Conservation (phyloP, 1,140 invertebrate species). For the Bicyclus anynana region DNA sequence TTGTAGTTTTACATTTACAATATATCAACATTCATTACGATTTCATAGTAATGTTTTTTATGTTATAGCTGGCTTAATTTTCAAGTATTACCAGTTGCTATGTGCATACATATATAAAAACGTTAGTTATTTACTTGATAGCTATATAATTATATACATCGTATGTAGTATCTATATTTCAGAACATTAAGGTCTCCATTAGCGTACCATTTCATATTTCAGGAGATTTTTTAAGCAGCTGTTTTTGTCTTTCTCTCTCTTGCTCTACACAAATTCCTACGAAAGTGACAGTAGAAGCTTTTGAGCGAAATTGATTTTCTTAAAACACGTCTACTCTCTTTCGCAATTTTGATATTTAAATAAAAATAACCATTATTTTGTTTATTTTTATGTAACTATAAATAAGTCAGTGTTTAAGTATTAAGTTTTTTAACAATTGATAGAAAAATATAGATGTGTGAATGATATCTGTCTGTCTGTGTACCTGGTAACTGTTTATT, state of each 20-base stretch:
- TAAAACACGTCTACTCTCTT: slow-evolving; percentile 1
- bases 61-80: background rate
- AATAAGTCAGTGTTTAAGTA: too few relatives aligned
- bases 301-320: slow-evolving; percentile 27
- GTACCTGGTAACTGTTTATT: too few relatives aligned
- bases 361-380: background rate
- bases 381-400: too few relatives aligned
- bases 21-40: background rate
- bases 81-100: background rate
- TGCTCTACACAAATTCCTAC: slow-evolving; percentile 22
- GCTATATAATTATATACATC: slow-evolving; percentile 1
- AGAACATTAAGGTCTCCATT: slow-evolving; percentile 22
- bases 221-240: slow-evolving; percentile 19
- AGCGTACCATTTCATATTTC: slow-evolving; percentile 20
- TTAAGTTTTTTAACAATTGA: too few relatives aligned
- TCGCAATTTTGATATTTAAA: background rate
- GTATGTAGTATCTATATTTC: slow-evolving; percentile 6
- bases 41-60: background rate
- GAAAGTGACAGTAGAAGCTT: slow-evolving; percentile 20
- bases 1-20: background rate
- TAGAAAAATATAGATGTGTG: too few relatives aligned
- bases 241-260: slow-evolving; percentile 24
- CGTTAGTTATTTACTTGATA: slow-evolving; percentile 3
- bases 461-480: too few relatives aligned
- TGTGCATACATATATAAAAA: slow-evolving; percentile 4